Evolutionary conservation across 2,888 invertebrate species (phyloP).

Genomic region (Cantharis nigra): DNA sequence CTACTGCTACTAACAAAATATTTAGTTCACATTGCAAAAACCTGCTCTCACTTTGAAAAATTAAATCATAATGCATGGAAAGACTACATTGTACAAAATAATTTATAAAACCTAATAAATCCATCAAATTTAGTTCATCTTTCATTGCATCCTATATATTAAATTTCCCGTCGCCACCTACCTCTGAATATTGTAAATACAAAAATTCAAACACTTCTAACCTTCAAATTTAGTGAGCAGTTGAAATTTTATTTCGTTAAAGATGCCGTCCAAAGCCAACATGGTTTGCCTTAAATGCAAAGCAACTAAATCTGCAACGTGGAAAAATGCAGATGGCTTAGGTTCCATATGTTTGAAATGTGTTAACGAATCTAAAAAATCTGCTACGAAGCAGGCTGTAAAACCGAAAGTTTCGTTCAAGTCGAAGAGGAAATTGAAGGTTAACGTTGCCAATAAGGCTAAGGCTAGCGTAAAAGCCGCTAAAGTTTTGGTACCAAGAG

Average conservation of each 20-base stretch:
- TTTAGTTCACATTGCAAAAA: not conserved
- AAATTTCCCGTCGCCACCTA: not conserved
- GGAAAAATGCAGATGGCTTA: constrained; percentile 72
- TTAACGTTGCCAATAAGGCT: constrained; percentile 58
- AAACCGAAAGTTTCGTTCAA: constrained; percentile 53
- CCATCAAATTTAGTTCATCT: not conserved
- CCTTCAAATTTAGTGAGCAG: not conserved
- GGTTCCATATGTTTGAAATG: constrained; percentile 81
- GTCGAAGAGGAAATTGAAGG: constrained; percentile 65
- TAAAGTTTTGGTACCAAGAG: constrained; percentile 60
- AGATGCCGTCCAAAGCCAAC: constrained; percentile 57
- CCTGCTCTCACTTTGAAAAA: not conserved
- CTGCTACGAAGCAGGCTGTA: constrained; percentile 47
- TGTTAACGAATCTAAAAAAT: constrained; percentile 60
- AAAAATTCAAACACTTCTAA: not conserved
- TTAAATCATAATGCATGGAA: not conserved
- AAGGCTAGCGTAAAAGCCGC: constrained; percentile 55
- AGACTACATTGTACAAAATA: not conserved
- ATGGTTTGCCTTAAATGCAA: constrained; percentile 74
- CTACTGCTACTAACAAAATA: not conserved
- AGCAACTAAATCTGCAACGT: constrained; percentile 70
- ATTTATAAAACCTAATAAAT: not conserved
- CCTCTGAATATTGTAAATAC: not conserved
- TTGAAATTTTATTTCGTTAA: not conserved
- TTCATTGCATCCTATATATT: not conserved